Percentiles rank a stretch among this genome's conserved stretches.
Evolutionary conservation across 2,888 invertebrate species (phyloP).

Genomic region (Brachycybe producta): DNA sequence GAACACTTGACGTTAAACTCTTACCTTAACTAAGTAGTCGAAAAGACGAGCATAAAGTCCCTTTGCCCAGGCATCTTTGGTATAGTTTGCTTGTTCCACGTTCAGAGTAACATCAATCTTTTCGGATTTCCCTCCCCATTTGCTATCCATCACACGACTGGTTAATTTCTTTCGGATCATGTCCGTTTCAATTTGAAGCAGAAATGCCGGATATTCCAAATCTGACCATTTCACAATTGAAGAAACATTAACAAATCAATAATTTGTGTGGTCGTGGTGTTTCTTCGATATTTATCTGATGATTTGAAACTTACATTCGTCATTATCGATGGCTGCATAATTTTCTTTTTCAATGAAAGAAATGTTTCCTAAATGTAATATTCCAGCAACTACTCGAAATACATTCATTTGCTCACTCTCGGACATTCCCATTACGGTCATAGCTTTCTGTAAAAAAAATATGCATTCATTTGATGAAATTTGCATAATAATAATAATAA

Average conservation of each 20-base stretch:
- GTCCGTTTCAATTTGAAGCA: constrained; percentile 45
- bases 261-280: background rate
- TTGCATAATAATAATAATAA: too few species aligned
- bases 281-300: background rate
- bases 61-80: constrained; percentile 51
- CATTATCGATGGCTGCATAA: constrained; percentile 43
- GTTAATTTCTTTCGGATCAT: constrained; percentile 45
- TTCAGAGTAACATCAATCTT: constrained; percentile 50
- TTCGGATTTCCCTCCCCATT: constrained; percentile 52
- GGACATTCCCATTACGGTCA: constrained; percentile 47
- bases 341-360: constrained; percentile 44
- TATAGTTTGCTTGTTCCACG: constrained; percentile 48
- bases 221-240: constrained; percentile 33
- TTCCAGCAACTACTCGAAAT: constrained; percentile 44
- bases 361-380: constrained; percentile 51
- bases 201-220: constrained; percentile 47
- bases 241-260: background rate
- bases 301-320: constrained; percentile 43
- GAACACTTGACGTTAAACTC: constrained; percentile 9
- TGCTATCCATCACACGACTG: constrained; percentile 49
- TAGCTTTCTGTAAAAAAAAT: constrained; percentile 38
- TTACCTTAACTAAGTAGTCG: constrained; percentile 44
- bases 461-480: constrained; percentile 7
- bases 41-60: constrained; percentile 49
- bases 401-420: constrained; percentile 42